Base-by-base conservation (phyloP, 1,140 invertebrate genomes). In the Zaprionus taronus region DNA sequence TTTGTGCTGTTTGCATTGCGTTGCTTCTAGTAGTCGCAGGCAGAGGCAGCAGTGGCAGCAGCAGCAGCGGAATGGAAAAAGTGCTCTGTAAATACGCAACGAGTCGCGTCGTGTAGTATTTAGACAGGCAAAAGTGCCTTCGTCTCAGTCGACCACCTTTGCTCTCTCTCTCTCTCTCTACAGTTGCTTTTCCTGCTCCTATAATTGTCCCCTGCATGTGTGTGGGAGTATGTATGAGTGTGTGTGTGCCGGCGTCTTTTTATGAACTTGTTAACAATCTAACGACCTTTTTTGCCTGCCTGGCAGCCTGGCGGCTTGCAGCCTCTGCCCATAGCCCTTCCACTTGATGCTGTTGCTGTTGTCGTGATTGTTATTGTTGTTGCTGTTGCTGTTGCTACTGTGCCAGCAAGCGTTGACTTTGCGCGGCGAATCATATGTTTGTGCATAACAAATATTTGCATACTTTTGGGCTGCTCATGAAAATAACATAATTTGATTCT, bases 401-500 rank as follows among this genome's bases (percentile, higher is more conserved):
- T 61, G 62, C 56, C 36, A 44, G 47, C 24, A 65, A 72, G 58
- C 60, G 63, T 80, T 77, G 70, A 72, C 28, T 80, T 65, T 73
- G 58, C 77, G 41, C 75, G 62, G 72, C 72, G 67, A 83, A 77
- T 85, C 70, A 82, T 85, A 89, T 90, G 82, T 90, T 80, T 90
- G 79, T 63, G 65, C 71, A 71, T 53, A 62, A 57, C 81, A 90
- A 90, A 90, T 90, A 90, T 90, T 90, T 90, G 86, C 86, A 90
- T 91, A 85, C 85, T 90, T 85, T 77, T 60, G 79, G 73, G 79
- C 60, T 69, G 79, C 81, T 85, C 73, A 82, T 75, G 77, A 75
- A 85, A 90, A 90, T 90, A 90, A 90, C 86, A 90, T 90, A 90
- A 90, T 90, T 90, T 90, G 85, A 90, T 86, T 89, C 51, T n/a